These are phyloP conservation scores for Pluvianellus socialis DNA, from an alignment of 2,113 vertebrate genomes.

Conservation along the genomic window DNA sequence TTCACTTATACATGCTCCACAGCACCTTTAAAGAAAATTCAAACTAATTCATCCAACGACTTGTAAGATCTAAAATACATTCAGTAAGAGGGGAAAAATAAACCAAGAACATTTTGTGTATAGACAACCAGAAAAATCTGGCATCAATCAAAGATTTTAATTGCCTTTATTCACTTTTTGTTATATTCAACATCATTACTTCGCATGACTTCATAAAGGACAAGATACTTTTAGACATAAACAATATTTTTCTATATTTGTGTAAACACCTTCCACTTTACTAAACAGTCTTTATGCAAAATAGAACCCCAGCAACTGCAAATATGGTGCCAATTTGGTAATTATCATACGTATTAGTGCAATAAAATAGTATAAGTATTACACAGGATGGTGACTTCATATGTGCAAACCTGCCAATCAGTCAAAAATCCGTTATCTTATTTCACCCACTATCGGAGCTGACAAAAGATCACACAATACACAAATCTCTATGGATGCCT, in stretches of 20 bases:
- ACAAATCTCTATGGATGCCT: not conserved
- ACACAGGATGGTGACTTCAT: not conserved
- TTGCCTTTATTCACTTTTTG: not conserved
- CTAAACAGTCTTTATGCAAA: not conserved
- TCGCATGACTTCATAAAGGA: not conserved
- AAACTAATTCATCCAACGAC: not conserved
- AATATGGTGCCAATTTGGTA: not conserved
- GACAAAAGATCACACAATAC: not conserved
- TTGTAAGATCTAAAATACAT: not conserved
- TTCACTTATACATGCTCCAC: not conserved
- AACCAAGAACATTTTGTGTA: not conserved
- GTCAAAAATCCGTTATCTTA: not conserved
- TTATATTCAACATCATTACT: fast-evolving
- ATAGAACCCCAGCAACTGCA: not conserved
- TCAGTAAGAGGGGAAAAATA: not conserved
- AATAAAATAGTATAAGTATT: not conserved
- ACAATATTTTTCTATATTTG: not conserved
- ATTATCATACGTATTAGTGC: not conserved
- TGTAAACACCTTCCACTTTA: not conserved
- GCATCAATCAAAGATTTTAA: fast-evolving
- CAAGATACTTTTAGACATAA: not conserved
- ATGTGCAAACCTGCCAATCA: not conserved
- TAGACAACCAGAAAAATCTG: not conserved
- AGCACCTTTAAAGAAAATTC: not conserved
- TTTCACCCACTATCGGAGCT: not conserved